A percentile compares a stretch with the other conserved stretches of the same genome.
Evolutionary conservation across 2,797 vertebrate species (phyloP).

Genomic region (Enteromius unitaeniatus): DNA sequence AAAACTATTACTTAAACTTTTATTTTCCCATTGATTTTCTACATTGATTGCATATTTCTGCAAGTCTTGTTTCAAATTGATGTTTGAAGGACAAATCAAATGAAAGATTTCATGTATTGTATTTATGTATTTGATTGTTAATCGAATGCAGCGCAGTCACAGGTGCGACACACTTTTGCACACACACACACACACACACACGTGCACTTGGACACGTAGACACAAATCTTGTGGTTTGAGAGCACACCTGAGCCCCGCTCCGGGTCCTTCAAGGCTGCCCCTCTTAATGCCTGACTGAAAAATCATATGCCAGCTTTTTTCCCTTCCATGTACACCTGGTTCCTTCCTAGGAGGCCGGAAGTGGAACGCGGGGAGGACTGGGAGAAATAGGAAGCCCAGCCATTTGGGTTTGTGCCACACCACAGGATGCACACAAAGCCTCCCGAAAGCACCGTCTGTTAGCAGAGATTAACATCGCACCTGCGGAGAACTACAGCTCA

Average conservation of each 20-base stretch:
- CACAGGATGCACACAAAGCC: not conserved
- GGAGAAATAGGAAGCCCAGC: slow-evolving; percentile 32
- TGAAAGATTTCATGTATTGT: not conserved
- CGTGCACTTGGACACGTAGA: not conserved
- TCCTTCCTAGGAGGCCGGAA: slow-evolving; percentile 56
- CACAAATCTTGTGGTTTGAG: slow-evolving; percentile 54
- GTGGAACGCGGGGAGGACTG: not conserved
- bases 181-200: slow-evolving; percentile 31
- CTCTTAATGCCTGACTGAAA: slow-evolving; percentile 50
- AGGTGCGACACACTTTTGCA: slow-evolving; percentile 46
- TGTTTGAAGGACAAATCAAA: not conserved
- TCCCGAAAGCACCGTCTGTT: slow-evolving; percentile 10
- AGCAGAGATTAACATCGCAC: slow-evolving; percentile 14
- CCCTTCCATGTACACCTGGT: slow-evolving; percentile 50
- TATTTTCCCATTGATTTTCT: not conserved
- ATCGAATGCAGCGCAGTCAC: slow-evolving; percentile 24
- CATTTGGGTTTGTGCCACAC: slow-evolving; percentile 53
- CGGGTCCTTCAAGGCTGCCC: slow-evolving; percentile 8
- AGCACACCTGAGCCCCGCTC: slow-evolving; percentile 51
- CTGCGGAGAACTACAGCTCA: not conserved
- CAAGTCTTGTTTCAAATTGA: not conserved
- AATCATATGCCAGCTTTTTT: slow-evolving; percentile 13
- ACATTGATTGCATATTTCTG: not conserved
- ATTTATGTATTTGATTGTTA: no score
- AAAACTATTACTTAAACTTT: no score